phyloP scores from a whole-genome alignment of 2,797 vertebrate species.

The Emys orbicularis region DNA sequence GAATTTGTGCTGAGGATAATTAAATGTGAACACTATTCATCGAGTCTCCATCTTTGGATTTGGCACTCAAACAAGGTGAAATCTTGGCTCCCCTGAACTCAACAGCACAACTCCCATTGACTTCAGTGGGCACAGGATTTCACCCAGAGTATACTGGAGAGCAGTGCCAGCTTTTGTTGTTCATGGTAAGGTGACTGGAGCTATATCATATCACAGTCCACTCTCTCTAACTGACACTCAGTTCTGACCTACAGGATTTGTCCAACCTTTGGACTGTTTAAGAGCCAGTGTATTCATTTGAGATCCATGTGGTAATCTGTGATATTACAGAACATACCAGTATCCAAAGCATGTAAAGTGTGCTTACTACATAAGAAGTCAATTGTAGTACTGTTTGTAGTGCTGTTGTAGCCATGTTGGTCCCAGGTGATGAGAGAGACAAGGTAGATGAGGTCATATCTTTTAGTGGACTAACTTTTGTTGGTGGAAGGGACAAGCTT shows the following conservation, averaged over 20 bases:
- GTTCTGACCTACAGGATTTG: neutral
- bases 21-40: neutral
- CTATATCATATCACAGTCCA: neutral
- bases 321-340: neutral
- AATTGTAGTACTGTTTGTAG: constrained; percentile 43
- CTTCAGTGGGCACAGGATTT: constrained; percentile 12
- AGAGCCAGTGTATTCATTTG: constrained; percentile 44
- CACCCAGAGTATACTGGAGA: neutral
- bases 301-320: constrained; percentile 7
- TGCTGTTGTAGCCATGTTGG: no score
- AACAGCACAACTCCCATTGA: constrained; percentile 29
- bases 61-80: constrained; percentile 16
- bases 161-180: constrained; percentile 23
- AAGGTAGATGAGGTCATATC: no score
- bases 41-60: constrained; percentile 28
- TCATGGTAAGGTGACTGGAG: constrained; percentile 2
- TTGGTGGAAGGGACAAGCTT: no score
- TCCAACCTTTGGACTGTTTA: constrained; percentile 26
- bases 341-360: constrained; percentile 23
- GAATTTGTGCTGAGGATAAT: neutral
- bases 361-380: constrained; percentile 7
- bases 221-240: neutral
- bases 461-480: no score
- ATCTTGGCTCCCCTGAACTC: constrained; percentile 10
- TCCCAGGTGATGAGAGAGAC: no score